These are phyloP conservation scores for Otus sunia DNA, from an alignment of 2,113 vertebrate species.

Conservation along the genomic window DNA sequence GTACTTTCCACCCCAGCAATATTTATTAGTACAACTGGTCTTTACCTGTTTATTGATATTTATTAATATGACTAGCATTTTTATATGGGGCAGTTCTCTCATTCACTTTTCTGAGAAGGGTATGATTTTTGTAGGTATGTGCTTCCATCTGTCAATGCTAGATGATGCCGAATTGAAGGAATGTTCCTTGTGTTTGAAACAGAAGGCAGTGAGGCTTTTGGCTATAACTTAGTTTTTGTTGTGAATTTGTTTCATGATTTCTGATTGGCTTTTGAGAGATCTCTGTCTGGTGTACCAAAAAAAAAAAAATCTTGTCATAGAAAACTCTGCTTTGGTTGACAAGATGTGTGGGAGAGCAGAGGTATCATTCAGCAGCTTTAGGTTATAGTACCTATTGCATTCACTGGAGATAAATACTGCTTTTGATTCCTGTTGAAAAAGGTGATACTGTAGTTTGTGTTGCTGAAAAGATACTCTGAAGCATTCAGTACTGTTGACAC, in stretches of 20 bases:
- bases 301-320: neutral
- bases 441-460: neutral
- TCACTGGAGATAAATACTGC: neutral
- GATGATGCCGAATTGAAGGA: slow-evolving; percentile 51
- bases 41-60: neutral
- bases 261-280: slow-evolving; percentile 52
- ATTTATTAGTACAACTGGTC: neutral
- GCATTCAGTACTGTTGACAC: neutral
- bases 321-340: slow-evolving; percentile 40
- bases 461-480: neutral
- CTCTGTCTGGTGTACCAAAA: slow-evolving; percentile 32
- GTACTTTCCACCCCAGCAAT: neutral
- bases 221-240: slow-evolving; percentile 58
- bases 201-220: slow-evolving; percentile 62
- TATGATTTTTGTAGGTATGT: slow-evolving; percentile 58
- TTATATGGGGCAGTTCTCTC: neutral
- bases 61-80: neutral
- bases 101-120: slow-evolving; percentile 9
- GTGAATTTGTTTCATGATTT: slow-evolving; percentile 49
- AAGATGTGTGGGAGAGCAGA: slow-evolving; percentile 21
- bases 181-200: slow-evolving; percentile 65
- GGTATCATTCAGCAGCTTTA: neutral
- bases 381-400: neutral
- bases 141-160: slow-evolving; percentile 60
- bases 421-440: neutral